Evolutionary conservation across 2,888 invertebrate species (phyloP), one percentile per base, ranked within the genome.

Genomic region (Argyresthia goedartella): DNA sequence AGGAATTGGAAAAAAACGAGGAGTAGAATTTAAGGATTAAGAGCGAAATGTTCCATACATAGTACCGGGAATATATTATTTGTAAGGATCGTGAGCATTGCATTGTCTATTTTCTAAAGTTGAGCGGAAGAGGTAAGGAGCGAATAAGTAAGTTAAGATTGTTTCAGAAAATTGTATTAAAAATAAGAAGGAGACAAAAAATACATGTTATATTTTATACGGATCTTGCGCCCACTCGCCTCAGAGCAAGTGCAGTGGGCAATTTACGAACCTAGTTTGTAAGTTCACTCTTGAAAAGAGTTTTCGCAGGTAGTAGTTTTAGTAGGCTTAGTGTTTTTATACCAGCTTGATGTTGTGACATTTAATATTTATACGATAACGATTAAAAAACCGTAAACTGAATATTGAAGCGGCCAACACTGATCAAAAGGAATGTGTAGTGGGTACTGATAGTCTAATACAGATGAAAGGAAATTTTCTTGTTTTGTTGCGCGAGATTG

Each of bases 281-380:
- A 87, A 86, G 86, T 80, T 75, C 72, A 69, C 87, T 87, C 87
- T 87, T 85, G 73, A 75, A 86, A 87, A 87, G 87, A 85, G 87
- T 80, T 76, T 82, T 81, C 76, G 81, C 81, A 85, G 81, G 81
- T 81, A 85, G 85, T 85, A 85, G 84, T 74, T 78, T 77, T 84
- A 80, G 76, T 85, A 87, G 80, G 87, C 87, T 87, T 87, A 87
- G 85, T 84, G 86, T 85, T 87, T 87, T 87, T 87, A 87, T 87
- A 87, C 87, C 73, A 78, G 87, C 87, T 87, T 87, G 82, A 86
- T 87, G 87, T 87, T 87, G 87, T 87, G 86, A 86, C 79, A 80
- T 81, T 81, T 81, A 76, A 77, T 73, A 76, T 76, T 76, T 78
- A 75, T 78, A 80, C 76, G 71, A 78, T 77, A 80, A 70, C 64